Conservation (phyloP, 2,797 vertebrate species). For the Megalops cyprinoides region DNA sequence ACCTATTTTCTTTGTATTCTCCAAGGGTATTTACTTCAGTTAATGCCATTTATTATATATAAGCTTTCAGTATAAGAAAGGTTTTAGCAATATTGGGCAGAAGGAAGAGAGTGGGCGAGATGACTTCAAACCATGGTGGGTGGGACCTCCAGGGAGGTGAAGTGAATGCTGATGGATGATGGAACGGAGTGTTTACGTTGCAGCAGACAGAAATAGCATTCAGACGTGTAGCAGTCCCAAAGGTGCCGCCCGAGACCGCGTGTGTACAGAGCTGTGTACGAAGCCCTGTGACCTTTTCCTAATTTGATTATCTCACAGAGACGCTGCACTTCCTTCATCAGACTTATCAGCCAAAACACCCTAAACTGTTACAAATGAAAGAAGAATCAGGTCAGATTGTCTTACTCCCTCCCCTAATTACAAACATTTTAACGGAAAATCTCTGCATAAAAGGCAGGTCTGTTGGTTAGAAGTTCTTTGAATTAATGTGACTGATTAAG, state of each 20-base stretch:
- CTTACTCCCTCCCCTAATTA: not conserved
- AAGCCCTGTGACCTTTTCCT: constrained; percentile 44
- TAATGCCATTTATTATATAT: constrained; percentile 35
- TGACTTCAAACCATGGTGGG: constrained; percentile 30
- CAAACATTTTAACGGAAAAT: not conserved
- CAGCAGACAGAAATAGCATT: constrained; percentile 39
- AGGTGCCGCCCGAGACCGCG: not conserved
- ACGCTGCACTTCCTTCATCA: constrained; percentile 1
- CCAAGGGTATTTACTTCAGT: constrained; percentile 27
- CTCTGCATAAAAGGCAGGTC: not conserved
- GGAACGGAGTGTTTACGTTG: constrained; percentile 36
- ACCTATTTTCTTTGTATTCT: constrained; percentile 12
- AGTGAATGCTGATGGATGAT: constrained; percentile 39
- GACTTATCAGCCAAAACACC: not conserved
- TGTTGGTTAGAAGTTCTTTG: not conserved
- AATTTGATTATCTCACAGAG: constrained; percentile 36
- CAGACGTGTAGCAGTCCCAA: constrained; percentile 31
- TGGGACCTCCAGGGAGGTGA: constrained; percentile 35
- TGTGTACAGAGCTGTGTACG: constrained; percentile 19
- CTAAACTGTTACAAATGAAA: not conserved
- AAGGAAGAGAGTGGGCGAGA: constrained; percentile 35
- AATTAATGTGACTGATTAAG: constrained; percentile 1
- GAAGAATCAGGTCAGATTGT: not conserved
- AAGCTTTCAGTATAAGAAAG: constrained; percentile 30
- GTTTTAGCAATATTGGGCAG: constrained; percentile 32